Base-by-base conservation (phyloP, 2,113 vertebrate genomes). In the Malurus elegans region DNA sequence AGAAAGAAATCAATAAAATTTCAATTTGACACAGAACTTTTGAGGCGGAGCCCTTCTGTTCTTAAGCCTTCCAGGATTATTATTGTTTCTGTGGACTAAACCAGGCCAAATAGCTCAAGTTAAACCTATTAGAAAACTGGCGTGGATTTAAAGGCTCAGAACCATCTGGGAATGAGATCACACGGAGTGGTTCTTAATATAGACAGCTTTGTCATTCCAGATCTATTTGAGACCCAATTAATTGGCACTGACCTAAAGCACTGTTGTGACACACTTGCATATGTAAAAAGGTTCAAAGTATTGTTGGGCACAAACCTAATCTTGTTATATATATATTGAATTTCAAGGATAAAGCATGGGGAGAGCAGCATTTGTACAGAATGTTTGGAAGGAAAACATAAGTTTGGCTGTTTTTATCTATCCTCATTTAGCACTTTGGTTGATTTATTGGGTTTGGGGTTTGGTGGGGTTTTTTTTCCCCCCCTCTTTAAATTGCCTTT, bases 91-190 rank as follows among this genome's bases (percentile, higher is more conserved):
- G 53, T 86, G 60, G 84, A 88, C 92, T 95, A 91, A 96, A 94
- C 48, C 93, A 90, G 96, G 93, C 94, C 96, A 95, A 96, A 95
- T 96, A 97, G 93, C 96, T 96, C 91, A 87, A 95, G 94, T 95
- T 96, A 97, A 97, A 97, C 96, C 96, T 97, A 95, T 97, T 96
- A 97, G 62, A 94, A 91, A 92, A 79, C 95, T 93, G 95, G 95
- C 70, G 0, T 92, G 91, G 96, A 79, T 96, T 97, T 97, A 95
- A 95, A 87, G 96, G 74, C 92, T 96, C 93, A 85, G 90, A 93
- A 85, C 95, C 96, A 96, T 95, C 96, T 97, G 97, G 96, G 93
- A 95, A 96, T 92, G 91, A 84, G 96, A 96, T 97, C 97, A 96
- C 86, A 64, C 28, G 7, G 82, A 87, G 83, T 74, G 69, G 47